Base-by-base conservation (phyloP, 2,797 vertebrate species). In the Semotilus atromaculatus region DNA sequence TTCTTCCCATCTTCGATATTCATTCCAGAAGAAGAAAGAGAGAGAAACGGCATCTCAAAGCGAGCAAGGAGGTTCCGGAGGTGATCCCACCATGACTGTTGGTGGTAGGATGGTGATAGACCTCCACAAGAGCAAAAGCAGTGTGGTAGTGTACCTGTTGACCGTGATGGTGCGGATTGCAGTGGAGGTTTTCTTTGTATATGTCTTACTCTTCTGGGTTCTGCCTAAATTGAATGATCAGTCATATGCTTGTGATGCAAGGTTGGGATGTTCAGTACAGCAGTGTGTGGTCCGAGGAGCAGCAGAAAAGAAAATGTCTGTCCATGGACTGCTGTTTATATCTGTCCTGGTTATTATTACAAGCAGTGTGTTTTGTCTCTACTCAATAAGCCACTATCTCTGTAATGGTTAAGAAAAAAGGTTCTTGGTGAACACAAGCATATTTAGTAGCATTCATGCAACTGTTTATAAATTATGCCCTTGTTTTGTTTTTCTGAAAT, bases 291-390 rank as follows among this genome's bases (percentile, higher is more conserved):
- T 90, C 5, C 85, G 87, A 73, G 83, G 87, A 43, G 80, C 86
- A 13, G 84, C 86, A 31, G 91, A 93, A 51, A 92, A 92, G 85
- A 13, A 21, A 40, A 91, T 91, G 90, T 90, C 90, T 51, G 83
- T 92, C 86, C 90, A 89, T 74, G 88, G 90, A 76, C 83, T 93
- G 58, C 71, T 88, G 62, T 90, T 89, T 21, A 83, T 90, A 66
- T 91, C 88, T 31, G 45, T 9, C 7, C 26, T 89, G 81, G 88
- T 89, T 14, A 83, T 93, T 40, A 40, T 85, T 48, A 81, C 62
- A 74, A 92, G 88, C 18, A 18, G 70, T 85, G 14, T 71, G 43
- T 91, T 92, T 79, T 92, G 84, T n/a, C 19, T 89, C 7, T 90
- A 58, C 85, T 82, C 87, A 21, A 58, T 89, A 75, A 73, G 18